Evolutionary conservation across 1,140 invertebrate genomes (phyloP), one percentile per base, ranked within the genome.

Genomic region (Drosophila murphyi): DNA sequence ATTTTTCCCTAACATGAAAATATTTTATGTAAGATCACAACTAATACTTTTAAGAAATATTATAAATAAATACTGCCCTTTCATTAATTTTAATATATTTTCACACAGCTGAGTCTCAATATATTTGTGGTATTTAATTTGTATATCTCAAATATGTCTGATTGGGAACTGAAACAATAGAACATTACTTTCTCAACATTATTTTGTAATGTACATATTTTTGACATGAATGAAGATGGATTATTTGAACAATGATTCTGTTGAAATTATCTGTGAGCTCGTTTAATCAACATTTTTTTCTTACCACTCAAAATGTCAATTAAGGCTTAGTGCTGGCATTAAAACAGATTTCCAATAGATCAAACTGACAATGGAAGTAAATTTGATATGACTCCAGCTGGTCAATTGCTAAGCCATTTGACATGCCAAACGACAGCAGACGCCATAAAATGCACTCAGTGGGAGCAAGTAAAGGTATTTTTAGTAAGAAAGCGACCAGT

Each of bases 391-490:
- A 10, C 54, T 45, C 2, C 37, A 41, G 34, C 45, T 50, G 60
- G 41, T 6, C 5, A 7, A 8, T 43, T 50, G 37, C 31, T 57
- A 65, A 72, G 43, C 51, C 55, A 60, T 31, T 31, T 43, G 61
- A 47, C 20, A 52, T 45, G 12, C 8, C 67, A 54, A 69, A 50
- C 43, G 56, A 48, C 64, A 67, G 54, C 54, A 8, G 20, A 28
- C 3, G 47, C 32, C 61, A 54, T 12, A 52, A 41, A 64, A 45
- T 10, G 29, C 32, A 37, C 48, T 12, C 48, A 20, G 20, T 32
- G 41, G 63, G 45, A 29, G 50, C 61, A 52, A 64, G 63, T 54
- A 62, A 61, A 61, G 67, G 61, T 61, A 76, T 55, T 68, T 80
- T 59, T 63, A 68, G 72, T 68, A 72, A 76, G 72, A 57, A 3